These are phyloP conservation scores for Apis cerana DNA, from an alignment of 1,140 invertebrate genomes.

Conservation along the genomic window DNA sequence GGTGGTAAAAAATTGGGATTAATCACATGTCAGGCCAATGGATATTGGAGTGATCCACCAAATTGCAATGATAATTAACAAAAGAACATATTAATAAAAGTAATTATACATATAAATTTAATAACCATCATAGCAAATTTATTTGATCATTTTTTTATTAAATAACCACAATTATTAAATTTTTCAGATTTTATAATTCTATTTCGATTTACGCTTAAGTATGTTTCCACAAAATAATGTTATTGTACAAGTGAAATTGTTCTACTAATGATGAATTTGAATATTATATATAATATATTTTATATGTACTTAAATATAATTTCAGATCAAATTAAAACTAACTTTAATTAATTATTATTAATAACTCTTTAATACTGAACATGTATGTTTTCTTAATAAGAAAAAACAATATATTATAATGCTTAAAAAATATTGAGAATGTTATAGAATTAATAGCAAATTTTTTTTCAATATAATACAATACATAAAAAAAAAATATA, in stretches of 20 bases:
- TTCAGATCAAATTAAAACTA: not conserved
- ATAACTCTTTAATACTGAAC: constrained; percentile 31
- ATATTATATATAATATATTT: constrained; percentile 10
- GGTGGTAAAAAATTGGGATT: constrained; percentile 66
- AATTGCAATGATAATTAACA: constrained; percentile 50
- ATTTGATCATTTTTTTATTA: constrained; percentile 37
- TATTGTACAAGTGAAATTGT: constrained; percentile 13
- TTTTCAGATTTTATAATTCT: constrained; percentile 8
- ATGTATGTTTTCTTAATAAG: not conserved
- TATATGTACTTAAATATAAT: not conserved
- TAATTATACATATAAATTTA: not conserved
- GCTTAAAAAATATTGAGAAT: constrained; percentile 31
- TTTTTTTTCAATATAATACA: constrained; percentile 16
- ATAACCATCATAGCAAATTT: constrained; percentile 31
- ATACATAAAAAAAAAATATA: constrained; percentile 18
- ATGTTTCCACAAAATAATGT: constrained; percentile 36
- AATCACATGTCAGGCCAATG: constrained; percentile 70
- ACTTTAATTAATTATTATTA: not conserved
- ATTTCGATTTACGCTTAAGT: constrained; percentile 17
- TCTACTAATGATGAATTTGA: constrained; percentile 8
- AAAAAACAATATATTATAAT: constrained; percentile 12
- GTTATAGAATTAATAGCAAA: constrained; percentile 23
- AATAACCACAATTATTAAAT: constrained; percentile 37
- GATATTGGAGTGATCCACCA: constrained; percentile 68
- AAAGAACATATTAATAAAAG: not conserved